These are phyloP conservation scores for Caerostris extrusa DNA, from an alignment of 1,140 invertebrate genomes.

Conservation along the genomic window DNA sequence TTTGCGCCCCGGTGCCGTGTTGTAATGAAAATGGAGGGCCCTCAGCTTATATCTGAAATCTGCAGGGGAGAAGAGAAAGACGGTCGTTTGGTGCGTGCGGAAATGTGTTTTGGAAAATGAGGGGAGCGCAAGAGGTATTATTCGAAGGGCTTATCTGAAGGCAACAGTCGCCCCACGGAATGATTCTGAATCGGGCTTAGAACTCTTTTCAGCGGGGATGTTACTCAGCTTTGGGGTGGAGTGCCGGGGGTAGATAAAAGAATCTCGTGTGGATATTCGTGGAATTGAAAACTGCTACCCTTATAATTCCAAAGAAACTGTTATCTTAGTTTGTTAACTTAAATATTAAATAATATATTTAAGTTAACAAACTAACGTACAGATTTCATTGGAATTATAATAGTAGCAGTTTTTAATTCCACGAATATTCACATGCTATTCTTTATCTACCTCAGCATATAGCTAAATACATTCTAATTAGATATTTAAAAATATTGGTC, in stretches of 20 bases:
- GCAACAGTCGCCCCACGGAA: slow-evolving; percentile 1
- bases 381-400: too few species aligned
- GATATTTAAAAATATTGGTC: too few species aligned
- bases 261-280: too few species aligned
- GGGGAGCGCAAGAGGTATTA: not conserved
- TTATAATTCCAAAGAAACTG: too few species aligned
- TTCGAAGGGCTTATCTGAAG: slow-evolving; percentile 49
- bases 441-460: too few species aligned
- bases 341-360: too few species aligned
- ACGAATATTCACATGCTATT: too few species aligned
- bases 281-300: too few species aligned
- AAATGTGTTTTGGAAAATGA: slow-evolving; percentile 30
- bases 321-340: too few species aligned
- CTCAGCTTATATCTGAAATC: slow-evolving; percentile 36
- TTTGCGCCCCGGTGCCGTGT: slow-evolving; percentile 13
- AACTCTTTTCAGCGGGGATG: not conserved
- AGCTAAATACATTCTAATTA: too few species aligned
- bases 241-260: not conserved
- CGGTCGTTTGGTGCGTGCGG: slow-evolving; percentile 21
- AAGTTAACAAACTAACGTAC: too few species aligned
- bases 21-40: slow-evolving; percentile 40
- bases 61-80: not conserved
- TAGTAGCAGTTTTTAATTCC: too few species aligned
- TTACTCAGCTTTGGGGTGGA: not conserved
- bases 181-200: not conserved